phyloP scores from a whole-genome alignment of 1,140 invertebrate species.

The Eueides isabella region DNA sequence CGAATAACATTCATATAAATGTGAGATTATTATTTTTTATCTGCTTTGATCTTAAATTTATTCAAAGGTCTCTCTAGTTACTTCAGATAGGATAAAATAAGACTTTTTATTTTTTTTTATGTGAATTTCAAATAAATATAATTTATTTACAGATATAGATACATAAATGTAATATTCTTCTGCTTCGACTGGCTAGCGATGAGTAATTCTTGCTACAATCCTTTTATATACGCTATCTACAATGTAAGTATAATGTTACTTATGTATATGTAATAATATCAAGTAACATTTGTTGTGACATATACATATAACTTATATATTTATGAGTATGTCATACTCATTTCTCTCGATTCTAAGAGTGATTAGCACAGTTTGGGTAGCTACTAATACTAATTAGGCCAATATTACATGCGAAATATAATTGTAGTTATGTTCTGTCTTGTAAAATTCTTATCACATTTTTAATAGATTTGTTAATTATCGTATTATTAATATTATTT shows the following conservation, averaged over 20 bases:
- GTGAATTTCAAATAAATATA: neutral
- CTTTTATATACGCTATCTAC: conserved; percentile 93
- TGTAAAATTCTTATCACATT: too few relatives aligned
- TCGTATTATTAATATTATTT: neutral
- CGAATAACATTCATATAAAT: too few relatives aligned
- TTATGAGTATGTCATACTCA: too few relatives aligned
- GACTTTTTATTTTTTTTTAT: neutral
- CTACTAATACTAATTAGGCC: too few relatives aligned
- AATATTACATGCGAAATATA: too few relatives aligned
- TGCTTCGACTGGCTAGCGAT: conserved; percentile 93
- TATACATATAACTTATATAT: too few relatives aligned
- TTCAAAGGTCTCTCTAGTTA: too few relatives aligned
- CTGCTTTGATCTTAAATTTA: too few relatives aligned
- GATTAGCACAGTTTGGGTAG: neutral
- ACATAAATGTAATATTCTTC: conserved; percentile 91
- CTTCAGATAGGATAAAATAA: neutral
- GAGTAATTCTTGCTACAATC: conserved; percentile 94
- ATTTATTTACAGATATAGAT: conserved; percentile 82
- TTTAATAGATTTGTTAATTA: too few relatives aligned
- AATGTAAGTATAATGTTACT: conserved; percentile 86
- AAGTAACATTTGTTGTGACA: too few relatives aligned
- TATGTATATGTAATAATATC: neutral
- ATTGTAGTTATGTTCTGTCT: too few relatives aligned
- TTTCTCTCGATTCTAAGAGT: neutral
- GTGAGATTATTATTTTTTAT: too few relatives aligned